phyloP scores from a whole-genome alignment of 1,140 invertebrate species.

The Vanessa atalanta region DNA sequence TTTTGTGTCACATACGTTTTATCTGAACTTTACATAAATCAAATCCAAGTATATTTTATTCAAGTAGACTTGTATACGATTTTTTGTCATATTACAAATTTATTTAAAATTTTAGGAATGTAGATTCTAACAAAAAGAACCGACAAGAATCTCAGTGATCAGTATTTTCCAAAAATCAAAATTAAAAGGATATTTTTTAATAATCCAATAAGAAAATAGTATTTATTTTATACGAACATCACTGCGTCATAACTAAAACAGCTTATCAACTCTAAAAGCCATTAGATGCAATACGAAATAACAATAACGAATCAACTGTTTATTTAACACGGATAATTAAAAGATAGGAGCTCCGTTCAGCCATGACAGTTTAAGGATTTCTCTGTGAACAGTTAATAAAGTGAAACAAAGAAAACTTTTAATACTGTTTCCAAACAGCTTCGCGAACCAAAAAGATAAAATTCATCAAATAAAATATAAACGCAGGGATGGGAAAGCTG shows the following conservation, averaged over 20 bases:
- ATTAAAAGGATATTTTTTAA: no score
- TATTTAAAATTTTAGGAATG: no score
- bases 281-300: background rate
- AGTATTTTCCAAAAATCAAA: no score
- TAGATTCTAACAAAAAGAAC: no score
- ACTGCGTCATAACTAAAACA: background rate
- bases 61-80: no score
- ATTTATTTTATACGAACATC: background rate
- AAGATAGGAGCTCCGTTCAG: background rate
- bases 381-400: background rate
- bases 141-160: no score
- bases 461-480: background rate
- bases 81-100: no score
- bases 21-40: no score
- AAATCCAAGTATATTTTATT: no score
- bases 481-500: background rate
- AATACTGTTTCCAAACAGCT: background rate
- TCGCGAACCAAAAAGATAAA: background rate
- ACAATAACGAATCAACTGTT: background rate
- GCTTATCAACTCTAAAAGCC: background rate
- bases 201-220: background rate
- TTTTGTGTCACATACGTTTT: no score
- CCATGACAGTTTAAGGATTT: background rate
- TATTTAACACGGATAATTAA: conserved; percentile 8
- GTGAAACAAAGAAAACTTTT: background rate